phyloP scores from a whole-genome alignment of 2,888 invertebrate species.

The Yponomeuta plumbellus region DNA sequence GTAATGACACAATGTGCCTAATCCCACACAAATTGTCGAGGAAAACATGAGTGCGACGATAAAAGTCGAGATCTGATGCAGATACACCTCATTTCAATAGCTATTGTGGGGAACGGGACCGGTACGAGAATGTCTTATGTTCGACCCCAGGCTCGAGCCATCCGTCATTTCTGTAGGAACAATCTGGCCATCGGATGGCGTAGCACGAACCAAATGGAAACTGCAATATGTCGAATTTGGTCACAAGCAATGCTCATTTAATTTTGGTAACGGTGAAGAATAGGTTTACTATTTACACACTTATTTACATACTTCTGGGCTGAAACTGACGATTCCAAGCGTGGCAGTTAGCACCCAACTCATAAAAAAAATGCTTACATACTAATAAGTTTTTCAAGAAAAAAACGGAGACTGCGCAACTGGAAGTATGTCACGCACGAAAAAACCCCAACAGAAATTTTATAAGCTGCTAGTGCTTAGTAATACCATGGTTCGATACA shows the following conservation, averaged over 20 bases:
- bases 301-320: too few species aligned
- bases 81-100: constrained; percentile 69
- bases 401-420: too few species aligned
- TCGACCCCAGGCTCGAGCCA: constrained; percentile 45
- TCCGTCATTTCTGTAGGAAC: constrained; percentile 51
- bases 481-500: too few species aligned
- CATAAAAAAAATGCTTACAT: too few species aligned
- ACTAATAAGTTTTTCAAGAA: too few species aligned
- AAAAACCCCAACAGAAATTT: too few species aligned
- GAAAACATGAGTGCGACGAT: constrained; percentile 51
- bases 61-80: constrained; percentile 57
- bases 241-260: background rate
- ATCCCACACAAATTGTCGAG: constrained; percentile 63
- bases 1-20: constrained; percentile 43
- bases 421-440: too few species aligned
- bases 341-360: too few species aligned
- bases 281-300: too few species aligned
- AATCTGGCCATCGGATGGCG: constrained; percentile 30
- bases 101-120: constrained; percentile 50
- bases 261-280: too few species aligned
- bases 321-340: too few species aligned
- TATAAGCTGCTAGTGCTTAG: too few species aligned
- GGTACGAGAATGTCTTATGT: constrained; percentile 49
- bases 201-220: background rate
- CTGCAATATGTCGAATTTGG: background rate